These are phyloP conservation scores for Turnix velox DNA, from an alignment of 2,113 vertebrate species.

Conservation along the genomic window DNA sequence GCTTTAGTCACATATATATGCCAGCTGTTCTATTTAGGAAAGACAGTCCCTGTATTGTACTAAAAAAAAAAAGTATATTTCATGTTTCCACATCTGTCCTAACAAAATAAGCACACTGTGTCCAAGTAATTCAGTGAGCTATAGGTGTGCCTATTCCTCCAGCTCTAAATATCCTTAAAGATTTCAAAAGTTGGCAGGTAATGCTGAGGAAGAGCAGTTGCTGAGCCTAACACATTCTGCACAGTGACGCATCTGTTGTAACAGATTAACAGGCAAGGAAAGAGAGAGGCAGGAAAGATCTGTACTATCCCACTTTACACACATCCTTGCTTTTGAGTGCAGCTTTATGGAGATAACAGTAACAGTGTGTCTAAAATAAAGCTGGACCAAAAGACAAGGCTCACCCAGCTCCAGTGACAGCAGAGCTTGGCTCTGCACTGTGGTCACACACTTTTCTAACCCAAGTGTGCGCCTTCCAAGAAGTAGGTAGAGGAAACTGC, in stretches of 20 bases:
- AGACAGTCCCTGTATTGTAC: not conserved
- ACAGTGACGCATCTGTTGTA: slow-evolving; percentile 48
- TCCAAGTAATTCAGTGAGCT: slow-evolving; percentile 28
- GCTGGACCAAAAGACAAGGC: not conserved
- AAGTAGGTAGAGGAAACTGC: not conserved
- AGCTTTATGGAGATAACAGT: not conserved
- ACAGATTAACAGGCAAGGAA: slow-evolving; percentile 40
- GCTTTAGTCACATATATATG: not conserved
- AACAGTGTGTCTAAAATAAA: not conserved
- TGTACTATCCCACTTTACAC: slow-evolving; percentile 2
- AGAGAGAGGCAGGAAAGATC: slow-evolving; percentile 3
- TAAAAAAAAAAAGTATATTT: not conserved
- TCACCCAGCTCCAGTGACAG: not conserved
- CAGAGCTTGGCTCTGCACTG: not conserved
- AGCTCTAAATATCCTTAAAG: slow-evolving; percentile 11
- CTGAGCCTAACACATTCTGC: slow-evolving; percentile 11
- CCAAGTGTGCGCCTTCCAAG: not conserved
- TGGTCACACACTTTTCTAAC: not conserved
- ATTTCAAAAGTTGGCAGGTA: slow-evolving; percentile 50
- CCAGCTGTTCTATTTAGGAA: not conserved
- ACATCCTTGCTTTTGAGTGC: slow-evolving; percentile 3
- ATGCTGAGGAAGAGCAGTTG: slow-evolving; percentile 28
- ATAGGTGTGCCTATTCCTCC: slow-evolving; percentile 23
- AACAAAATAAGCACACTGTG: slow-evolving; percentile 17
- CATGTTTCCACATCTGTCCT: not conserved